phyloP scores from a whole-genome alignment of 2,797 vertebrate genomes.

The Columba guinea region DNA sequence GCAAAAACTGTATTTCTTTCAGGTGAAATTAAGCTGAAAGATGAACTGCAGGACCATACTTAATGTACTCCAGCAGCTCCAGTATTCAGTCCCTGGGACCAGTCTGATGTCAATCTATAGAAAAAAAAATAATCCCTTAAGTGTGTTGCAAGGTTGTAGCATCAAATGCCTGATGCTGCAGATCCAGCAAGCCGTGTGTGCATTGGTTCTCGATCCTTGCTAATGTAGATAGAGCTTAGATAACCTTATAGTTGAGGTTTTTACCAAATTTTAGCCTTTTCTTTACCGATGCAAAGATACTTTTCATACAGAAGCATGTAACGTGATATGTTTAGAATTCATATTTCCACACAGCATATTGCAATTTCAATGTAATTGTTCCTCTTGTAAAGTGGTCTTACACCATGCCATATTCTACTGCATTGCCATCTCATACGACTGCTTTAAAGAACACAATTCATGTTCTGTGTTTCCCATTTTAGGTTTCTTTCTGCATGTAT shows the following conservation, averaged over 20 bases:
- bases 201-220: background rate
- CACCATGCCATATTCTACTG: background rate
- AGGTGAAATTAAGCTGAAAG: background rate
- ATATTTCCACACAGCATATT: background rate
- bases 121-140: too few species aligned
- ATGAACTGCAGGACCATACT: background rate
- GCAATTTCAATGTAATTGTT: background rate
- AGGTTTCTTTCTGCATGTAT: background rate
- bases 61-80: background rate
- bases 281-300: background rate
- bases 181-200: background rate
- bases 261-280: background rate
- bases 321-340: background rate
- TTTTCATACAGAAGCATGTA: background rate
- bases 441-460: background rate
- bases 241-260: rapidly evolving
- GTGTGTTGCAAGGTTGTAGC: background rate
- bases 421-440: background rate
- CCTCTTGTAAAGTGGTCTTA: background rate
- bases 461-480: background rate
- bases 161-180: background rate
- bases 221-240: background rate
- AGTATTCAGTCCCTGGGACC: background rate
- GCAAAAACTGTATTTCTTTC: background rate
- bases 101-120: background rate